A percentile compares a stretch with the other conserved stretches of the same genome.
Evolutionary conservation across 2,888 invertebrate species (phyloP).

Genomic region (Eumerus sabulonum): DNA sequence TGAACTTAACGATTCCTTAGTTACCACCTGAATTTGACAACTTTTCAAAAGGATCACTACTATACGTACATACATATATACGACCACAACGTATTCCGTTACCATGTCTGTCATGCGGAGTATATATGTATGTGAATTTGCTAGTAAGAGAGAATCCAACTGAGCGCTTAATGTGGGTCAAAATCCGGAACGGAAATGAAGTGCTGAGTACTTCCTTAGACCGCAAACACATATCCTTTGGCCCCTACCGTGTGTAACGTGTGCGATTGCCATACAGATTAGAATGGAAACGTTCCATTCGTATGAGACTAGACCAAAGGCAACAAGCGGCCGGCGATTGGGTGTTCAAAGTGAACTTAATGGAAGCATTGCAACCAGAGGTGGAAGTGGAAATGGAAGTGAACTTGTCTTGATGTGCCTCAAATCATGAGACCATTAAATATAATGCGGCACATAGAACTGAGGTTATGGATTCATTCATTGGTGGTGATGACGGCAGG

Average conservation of each 20-base stretch:
- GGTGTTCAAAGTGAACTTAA: too few relatives aligned
- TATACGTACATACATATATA: conserved; percentile 19
- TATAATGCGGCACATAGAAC: conserved; percentile 58
- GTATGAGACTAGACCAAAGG: too few relatives aligned
- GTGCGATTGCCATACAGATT: conserved; percentile 38
- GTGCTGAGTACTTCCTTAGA: conserved; percentile 68
- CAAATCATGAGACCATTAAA: conserved; percentile 63
- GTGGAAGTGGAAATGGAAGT: too few relatives aligned
- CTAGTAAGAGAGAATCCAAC: conserved; percentile 49
- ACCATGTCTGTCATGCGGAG: neutral
- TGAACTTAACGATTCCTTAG: conserved; percentile 61
- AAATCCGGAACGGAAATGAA: conserved; percentile 69
- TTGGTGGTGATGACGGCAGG: neutral
- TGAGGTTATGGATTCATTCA: conserved; percentile 40
- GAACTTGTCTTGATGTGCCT: conserved; percentile 31
- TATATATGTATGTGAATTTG: neutral
- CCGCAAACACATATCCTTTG: conserved; percentile 63
- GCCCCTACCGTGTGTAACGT: conserved; percentile 30
- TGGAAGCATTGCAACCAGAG: too few relatives aligned
- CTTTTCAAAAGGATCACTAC: conserved; percentile 39
- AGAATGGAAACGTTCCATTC: too few relatives aligned
- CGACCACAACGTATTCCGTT: conserved; percentile 2
- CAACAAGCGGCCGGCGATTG: too few relatives aligned
- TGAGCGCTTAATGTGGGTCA: conserved; percentile 68
- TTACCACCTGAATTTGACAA: conserved; percentile 67